These are phyloP conservation scores for Sinella curviseta DNA, from an alignment of 1,140 invertebrate genomes.

Conservation along the genomic window DNA sequence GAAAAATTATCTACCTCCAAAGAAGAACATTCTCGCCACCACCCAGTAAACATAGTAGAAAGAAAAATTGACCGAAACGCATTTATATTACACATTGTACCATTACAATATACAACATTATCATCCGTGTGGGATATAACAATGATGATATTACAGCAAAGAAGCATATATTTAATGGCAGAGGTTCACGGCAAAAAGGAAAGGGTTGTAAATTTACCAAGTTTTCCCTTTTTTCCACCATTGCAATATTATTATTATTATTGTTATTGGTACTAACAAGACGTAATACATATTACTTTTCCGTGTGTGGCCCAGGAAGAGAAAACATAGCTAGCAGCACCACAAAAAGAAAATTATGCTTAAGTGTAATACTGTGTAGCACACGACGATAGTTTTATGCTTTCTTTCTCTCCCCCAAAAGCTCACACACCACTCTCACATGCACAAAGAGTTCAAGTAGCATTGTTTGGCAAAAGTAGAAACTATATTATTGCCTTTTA, in stretches of 20 bases:
- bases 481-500: not conserved
- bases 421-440: not conserved
- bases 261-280: slow-evolving; percentile 22
- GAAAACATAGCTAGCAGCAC: not conserved
- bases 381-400: too few relatives aligned
- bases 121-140: too few relatives aligned
- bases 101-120: too few relatives aligned
- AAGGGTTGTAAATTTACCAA: slow-evolving; percentile 16
- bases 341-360: not conserved
- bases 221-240: not conserved
- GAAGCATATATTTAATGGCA: too few relatives aligned
- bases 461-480: not conserved
- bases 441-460: not conserved
- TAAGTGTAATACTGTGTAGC: too few relatives aligned
- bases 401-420: too few relatives aligned
- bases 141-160: too few relatives aligned
- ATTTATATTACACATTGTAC: slow-evolving; percentile 12
- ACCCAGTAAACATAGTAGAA: not conserved
- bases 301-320: too few relatives aligned
- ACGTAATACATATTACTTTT: not conserved
- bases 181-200: not conserved
- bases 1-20: not conserved
- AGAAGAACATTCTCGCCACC: not conserved
- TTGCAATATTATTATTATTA: slow-evolving; percentile 12
- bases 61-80: slow-evolving; percentile 15